Evolutionary conservation across 1,140 invertebrate genomes (phyloP), one percentile per base, ranked within the genome.

Genomic region (Phymastichus coffea): DNA sequence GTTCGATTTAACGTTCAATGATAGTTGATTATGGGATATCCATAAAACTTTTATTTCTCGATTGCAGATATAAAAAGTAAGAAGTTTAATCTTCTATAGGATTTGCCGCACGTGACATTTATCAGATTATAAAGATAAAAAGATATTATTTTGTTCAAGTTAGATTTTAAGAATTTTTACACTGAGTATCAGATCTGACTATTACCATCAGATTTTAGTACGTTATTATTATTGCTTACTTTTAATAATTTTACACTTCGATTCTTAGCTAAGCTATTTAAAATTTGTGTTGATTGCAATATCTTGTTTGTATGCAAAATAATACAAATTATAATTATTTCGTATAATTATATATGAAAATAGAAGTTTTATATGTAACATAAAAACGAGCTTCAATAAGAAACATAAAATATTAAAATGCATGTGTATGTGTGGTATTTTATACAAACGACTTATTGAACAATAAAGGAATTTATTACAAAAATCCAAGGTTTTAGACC

Each of bases 1-100:
- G 76, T 79, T 20, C 65, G 69, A 47, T 79, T 78, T 55, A 65
- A 75, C 43, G 55, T 73, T 22, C 57, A 72, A 23, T 68, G 58
- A 69, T 43, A 26, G 2, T 4, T 2, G 15, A 8, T 15, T 15
- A 28, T 7, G 1, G 19, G 4, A 23, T 3, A 22, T 8, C 9
- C 1, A 28, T 20, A 20, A 15, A 8, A 47, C n/a, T 26, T 53
- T 43, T 35, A 37, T 17, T 6, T 47, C 47, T 43, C 47, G 8
- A 48, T 51, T 15, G 6, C 9, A 30, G 20, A 26, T 58, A 47
- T 58, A 51, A 43, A 58, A 44, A 58, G 26, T 49, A 4, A 57
- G 15, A 48, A n/a, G 1, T 20, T 48, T 47, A n/a, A n/a, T n/a
- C n/a, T n/a, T n/a, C n/a, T n/a, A n/a, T n/a, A n/a, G n/a, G n/a